phyloP scores from a whole-genome alignment of 2,888 invertebrate species.

The Pseudoips prasinana region DNA sequence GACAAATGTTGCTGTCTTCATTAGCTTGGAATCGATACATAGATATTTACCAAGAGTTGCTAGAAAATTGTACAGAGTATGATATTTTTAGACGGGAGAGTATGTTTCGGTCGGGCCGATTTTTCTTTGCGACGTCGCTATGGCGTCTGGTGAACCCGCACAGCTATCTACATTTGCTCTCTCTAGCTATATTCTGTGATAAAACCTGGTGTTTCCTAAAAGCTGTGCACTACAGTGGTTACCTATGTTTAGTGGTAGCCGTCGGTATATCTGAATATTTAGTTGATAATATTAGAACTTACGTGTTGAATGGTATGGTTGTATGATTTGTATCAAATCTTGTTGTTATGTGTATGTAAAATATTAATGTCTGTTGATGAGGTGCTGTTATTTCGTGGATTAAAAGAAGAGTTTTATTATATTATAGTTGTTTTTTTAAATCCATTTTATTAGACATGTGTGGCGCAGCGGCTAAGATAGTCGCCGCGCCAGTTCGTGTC shows the following conservation, averaged over 20 bases:
- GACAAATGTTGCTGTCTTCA: constrained; percentile 88
- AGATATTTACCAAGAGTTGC: constrained; percentile 88
- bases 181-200: constrained; percentile 91
- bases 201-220: constrained; percentile 90
- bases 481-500: no score
- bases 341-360: constrained; percentile 1
- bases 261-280: constrained; percentile 89
- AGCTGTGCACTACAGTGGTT: constrained; percentile 87
- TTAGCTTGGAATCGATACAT: constrained; percentile 93
- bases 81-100: constrained; percentile 75
- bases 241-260: constrained; percentile 84
- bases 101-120: constrained; percentile 87
- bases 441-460: no score
- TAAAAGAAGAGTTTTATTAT: not conserved
- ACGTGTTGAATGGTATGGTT: constrained; percentile 40
- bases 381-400: not conserved
- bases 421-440: no score
- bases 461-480: no score
- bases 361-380: no score
- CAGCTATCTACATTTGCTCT: constrained; percentile 87
- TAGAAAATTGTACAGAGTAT: constrained; percentile 84
- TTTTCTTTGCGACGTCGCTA: constrained; percentile 86
- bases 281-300: constrained; percentile 50
- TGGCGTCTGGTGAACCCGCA: constrained; percentile 92
- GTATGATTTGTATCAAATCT: constrained; percentile 27